These are phyloP conservation scores for Phyllotreta striolata DNA, from an alignment of 2,888 invertebrate genomes.

Conservation along the genomic window DNA sequence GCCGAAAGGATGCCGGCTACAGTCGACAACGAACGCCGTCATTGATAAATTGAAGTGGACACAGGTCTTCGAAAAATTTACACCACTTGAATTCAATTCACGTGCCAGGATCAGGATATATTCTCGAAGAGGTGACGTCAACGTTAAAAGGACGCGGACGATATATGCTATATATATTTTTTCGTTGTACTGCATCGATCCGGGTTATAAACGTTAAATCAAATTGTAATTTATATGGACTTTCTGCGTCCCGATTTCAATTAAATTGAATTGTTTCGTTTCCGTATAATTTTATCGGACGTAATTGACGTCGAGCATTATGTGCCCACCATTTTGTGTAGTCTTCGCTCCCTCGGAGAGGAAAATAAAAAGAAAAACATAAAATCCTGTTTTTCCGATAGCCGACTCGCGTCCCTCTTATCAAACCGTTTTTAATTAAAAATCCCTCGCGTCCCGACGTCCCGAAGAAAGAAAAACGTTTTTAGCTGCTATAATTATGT, in stretches of 20 bases:
- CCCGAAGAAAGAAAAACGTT: conserved; percentile 34
- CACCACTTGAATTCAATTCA: conserved; percentile 57
- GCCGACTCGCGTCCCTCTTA: conserved; percentile 27
- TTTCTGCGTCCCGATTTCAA: conserved; percentile 8
- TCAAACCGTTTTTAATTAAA: conserved; percentile 38
- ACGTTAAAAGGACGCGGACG: conserved; percentile 4
- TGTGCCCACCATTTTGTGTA: conserved; percentile 26
- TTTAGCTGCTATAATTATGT: conserved; percentile 37
- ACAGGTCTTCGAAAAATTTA: conserved; percentile 44
- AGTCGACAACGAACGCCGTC: conserved; percentile 51
- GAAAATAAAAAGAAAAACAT: conserved; percentile 32
- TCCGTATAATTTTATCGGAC: conserved; percentile 28
- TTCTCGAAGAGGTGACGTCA: conserved; percentile 15
- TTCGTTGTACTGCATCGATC: too few relatives aligned
- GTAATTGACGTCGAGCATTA: conserved; percentile 26
- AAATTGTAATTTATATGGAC: too few relatives aligned
- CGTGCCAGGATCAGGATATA: conserved; percentile 49
- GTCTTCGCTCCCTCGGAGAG: conserved; percentile 21
- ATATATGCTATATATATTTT: too few relatives aligned
- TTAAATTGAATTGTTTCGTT: conserved; percentile 18
- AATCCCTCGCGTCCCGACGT: conserved; percentile 31
- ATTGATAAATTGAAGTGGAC: conserved; percentile 60
- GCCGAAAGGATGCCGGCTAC: conserved; percentile 52
- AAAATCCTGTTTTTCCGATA: conserved; percentile 33
- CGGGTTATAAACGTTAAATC: too few relatives aligned